Evolutionary conservation across 2,113 vertebrate species (phyloP).

Genomic region (Rhinolophus sinicus): DNA sequence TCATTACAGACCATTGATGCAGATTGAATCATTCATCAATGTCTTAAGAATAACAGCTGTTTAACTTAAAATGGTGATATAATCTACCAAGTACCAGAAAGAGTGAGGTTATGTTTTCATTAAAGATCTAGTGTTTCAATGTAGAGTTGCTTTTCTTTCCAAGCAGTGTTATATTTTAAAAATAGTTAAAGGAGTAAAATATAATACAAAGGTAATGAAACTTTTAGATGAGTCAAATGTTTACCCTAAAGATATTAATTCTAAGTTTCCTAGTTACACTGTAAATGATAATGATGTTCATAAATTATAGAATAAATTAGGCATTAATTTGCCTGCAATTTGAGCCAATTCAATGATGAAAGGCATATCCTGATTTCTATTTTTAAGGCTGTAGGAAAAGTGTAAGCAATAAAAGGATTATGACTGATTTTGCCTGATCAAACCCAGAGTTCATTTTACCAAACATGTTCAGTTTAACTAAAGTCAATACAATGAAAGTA

Average conservation of each 20-base stretch:
- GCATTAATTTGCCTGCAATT: neutral
- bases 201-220: neutral
- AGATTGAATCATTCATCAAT: neutral
- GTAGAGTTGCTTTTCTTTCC: neutral
- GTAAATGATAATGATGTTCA: conserved; percentile 30
- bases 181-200: neutral
- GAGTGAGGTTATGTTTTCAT: neutral
- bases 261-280: neutral
- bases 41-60: neutral
- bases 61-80: neutral
- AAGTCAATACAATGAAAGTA: neutral
- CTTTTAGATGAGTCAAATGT: neutral
- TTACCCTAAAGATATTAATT: neutral
- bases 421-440: neutral
- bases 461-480: neutral
- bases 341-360: neutral
- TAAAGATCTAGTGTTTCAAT: neutral
- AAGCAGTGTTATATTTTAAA: neutral
- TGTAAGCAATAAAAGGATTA: neutral
- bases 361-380: neutral
- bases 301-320: conserved; percentile 11
- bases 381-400: neutral
- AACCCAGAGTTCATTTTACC: neutral
- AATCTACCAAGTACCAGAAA: neutral
- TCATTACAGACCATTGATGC: neutral